A percentile compares a stretch with the other conserved stretches of the same genome.
phyloP scores from a whole-genome alignment of 35 echinoderm and acorn worm genomes.

The Amphiura filiformis region DNA sequence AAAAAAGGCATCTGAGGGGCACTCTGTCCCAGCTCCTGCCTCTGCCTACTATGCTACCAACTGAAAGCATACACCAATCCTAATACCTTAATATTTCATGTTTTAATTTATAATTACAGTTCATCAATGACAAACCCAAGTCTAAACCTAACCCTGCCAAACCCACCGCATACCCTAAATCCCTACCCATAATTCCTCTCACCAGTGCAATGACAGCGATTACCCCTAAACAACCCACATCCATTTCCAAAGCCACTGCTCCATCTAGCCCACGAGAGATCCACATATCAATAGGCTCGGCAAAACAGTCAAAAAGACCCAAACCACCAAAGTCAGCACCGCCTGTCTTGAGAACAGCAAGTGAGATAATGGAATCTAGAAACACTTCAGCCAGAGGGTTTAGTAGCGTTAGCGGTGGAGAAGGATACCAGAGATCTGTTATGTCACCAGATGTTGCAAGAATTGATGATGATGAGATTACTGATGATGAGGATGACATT shows the following conservation, averaged over 20 bases:
- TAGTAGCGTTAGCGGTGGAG: not conserved
- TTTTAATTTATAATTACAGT: too few species aligned
- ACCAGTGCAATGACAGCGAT: constrained; percentile 60
- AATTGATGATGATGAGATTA: constrained; percentile 27
- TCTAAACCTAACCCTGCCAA: not conserved
- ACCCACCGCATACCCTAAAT: constrained; percentile 25
- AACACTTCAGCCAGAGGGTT: not conserved
- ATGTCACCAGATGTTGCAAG: not conserved
- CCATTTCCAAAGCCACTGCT: constrained; percentile 7
- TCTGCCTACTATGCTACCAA: too few species aligned
- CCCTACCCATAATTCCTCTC: constrained; percentile 57
- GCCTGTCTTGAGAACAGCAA: not conserved
- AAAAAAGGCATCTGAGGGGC: too few species aligned
- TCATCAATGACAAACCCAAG: constrained; percentile 17
- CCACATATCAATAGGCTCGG: constrained; percentile 7
- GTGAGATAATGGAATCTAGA: not conserved
- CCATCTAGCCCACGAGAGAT: constrained; percentile 21
- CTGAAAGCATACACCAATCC: too few species aligned
- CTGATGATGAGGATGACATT: not conserved
- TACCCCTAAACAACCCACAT: constrained; percentile 50
- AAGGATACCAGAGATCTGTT: not conserved
- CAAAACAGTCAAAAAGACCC: constrained; percentile 39
- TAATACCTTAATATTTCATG: too few species aligned
- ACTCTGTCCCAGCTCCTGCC: too few species aligned
- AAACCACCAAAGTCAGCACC: not conserved